Conservation (phyloP, 2,888 invertebrate species). For the Mallateleia sp. region DNA sequence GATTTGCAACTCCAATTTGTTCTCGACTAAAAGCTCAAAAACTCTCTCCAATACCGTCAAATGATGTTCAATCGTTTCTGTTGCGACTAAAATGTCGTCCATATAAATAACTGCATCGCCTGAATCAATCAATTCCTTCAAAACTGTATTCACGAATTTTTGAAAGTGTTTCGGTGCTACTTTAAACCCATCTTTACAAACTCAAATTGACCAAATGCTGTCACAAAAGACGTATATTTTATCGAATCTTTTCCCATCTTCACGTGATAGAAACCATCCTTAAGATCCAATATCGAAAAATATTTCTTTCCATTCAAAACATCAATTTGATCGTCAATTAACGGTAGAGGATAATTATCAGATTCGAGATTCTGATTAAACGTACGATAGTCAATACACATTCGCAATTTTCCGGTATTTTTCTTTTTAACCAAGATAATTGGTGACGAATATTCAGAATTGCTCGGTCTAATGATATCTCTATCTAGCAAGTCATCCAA, state of each 20-base stretch:
- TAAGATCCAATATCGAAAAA: constrained; percentile 52
- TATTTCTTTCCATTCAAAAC: constrained; percentile 48
- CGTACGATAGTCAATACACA: background rate
- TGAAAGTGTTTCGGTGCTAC: constrained; percentile 33
- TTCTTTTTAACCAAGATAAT: background rate
- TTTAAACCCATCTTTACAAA: constrained; percentile 30
- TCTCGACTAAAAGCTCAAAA: constrained; percentile 22
- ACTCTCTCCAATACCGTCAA: constrained; percentile 3
- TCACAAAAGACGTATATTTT: constrained; percentile 51
- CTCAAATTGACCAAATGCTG: constrained; percentile 56
- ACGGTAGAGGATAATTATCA: background rate
- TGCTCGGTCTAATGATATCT: background rate
- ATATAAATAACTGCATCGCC: constrained; percentile 32
- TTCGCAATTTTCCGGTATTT: background rate
- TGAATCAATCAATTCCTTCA: constrained; percentile 20
- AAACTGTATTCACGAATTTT: constrained; percentile 52
- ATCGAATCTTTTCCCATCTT: constrained; percentile 47
- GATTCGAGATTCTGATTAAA: background rate
- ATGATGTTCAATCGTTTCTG: constrained; percentile 16
- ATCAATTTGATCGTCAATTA: constrained; percentile 65
- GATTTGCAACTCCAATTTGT: constrained; percentile 64
- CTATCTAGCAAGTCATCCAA: background rate
- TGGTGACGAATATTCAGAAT: background rate
- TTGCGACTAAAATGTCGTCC: constrained; percentile 33
- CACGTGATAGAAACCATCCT: too few relatives aligned